Evolutionary conservation across 2,113 vertebrate species (phyloP).

Genomic region (Rhadina sibilatrix): DNA sequence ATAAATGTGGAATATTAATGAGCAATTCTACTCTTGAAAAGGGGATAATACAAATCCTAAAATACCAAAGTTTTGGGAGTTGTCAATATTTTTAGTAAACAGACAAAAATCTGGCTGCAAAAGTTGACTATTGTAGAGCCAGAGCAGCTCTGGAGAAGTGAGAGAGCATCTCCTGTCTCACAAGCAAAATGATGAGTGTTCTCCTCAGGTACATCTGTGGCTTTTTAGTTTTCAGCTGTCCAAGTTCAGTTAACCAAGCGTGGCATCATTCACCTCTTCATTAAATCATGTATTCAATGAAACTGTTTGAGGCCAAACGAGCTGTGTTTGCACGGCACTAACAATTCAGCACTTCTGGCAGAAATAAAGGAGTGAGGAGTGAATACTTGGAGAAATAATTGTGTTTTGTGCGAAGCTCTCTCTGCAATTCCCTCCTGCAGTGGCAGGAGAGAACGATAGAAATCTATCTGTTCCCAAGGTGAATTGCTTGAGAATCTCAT

Average conservation of each 20-base stretch:
- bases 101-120: neutral
- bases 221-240: neutral
- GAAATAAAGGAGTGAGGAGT: neutral
- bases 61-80: neutral
- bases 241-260: neutral
- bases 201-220: neutral
- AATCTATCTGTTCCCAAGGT: conserved; percentile 44
- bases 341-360: neutral
- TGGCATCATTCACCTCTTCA: neutral
- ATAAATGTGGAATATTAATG: neutral
- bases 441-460: neutral
- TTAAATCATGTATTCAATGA: neutral
- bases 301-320: neutral
- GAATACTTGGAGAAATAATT: neutral
- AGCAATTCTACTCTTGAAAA: neutral
- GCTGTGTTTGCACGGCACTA: neutral
- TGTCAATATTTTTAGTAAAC: neutral
- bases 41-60: neutral
- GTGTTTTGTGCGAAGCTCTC: neutral
- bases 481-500: conserved; percentile 43
- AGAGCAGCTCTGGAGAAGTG: neutral
- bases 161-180: neutral
- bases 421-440: neutral
- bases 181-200: neutral
- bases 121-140: neutral